Evolutionary conservation across 2,797 vertebrate genomes (phyloP).

Genomic region (Catharus ustulatus): DNA sequence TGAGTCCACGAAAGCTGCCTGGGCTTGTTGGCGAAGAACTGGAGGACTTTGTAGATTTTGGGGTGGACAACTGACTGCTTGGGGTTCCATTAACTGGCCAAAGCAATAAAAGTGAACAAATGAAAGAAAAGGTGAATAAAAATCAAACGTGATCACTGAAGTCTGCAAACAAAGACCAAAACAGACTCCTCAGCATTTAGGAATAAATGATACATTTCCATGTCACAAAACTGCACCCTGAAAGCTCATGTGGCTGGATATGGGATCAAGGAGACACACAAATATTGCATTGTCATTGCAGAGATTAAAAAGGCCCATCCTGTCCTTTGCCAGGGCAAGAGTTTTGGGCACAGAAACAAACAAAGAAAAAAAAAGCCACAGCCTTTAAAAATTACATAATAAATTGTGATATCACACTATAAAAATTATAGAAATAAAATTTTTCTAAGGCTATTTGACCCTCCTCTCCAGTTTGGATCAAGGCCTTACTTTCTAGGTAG

Average conservation of each 20-base stretch:
- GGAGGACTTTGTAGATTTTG: constrained; percentile 92
- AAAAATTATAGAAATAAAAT: not conserved
- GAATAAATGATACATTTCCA: not conserved
- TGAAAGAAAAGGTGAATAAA: not conserved
- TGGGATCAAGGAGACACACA: not conserved
- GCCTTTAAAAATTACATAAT: not conserved
- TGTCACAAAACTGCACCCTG: not conserved
- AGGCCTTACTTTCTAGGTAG: not conserved
- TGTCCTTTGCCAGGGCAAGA: not conserved
- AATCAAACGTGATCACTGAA: not conserved
- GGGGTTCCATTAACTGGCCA: constrained; percentile 89
- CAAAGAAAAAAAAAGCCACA: not conserved
- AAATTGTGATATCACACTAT: not conserved
- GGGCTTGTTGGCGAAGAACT: constrained; percentile 94
- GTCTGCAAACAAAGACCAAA: constrained; percentile 10
- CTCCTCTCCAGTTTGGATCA: not conserved
- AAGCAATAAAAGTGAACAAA: constrained; percentile 41
- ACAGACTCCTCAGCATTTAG: not conserved
- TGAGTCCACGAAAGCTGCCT: constrained; percentile 83
- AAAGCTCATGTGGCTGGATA: not conserved
- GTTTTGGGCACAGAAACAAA: not conserved
- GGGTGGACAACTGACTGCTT: constrained; percentile 88
- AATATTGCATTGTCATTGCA: not conserved
- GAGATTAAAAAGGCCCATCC: not conserved
- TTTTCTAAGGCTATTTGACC: not conserved